A percentile compares a stretch with the other conserved stretches of the same genome.
These are phyloP conservation scores for Sphaerolaimus hirsutus DNA, from an alignment of 2,888 invertebrate genomes.

Conservation along the genomic window DNA sequence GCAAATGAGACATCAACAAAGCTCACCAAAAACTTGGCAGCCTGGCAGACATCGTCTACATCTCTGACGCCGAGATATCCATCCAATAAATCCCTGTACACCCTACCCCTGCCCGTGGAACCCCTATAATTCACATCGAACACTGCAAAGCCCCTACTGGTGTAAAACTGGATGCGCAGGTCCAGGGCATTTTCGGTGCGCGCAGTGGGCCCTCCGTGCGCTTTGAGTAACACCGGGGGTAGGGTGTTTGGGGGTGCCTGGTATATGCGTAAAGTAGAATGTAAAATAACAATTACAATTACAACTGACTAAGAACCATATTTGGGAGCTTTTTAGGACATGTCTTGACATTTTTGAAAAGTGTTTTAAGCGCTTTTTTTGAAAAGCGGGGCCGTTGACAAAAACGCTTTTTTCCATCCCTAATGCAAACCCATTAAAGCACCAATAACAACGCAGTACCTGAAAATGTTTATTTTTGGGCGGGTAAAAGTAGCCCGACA, in stretches of 20 bases:
- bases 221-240: constrained; percentile 27
- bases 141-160: constrained; percentile 29
- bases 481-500: constrained; percentile 19
- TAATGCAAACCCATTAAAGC: too few relatives aligned
- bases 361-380: too few relatives aligned
- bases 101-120: constrained; percentile 20
- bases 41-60: constrained; percentile 27
- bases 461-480: constrained; percentile 13
- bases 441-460: neutral
- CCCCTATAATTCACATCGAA: constrained; percentile 31
- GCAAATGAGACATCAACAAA: too few relatives aligned
- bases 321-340: too few relatives aligned
- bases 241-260: constrained; percentile 11
- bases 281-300: too few relatives aligned
- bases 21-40: constrained; percentile 22
- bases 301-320: too few relatives aligned
- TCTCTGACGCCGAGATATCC: constrained; percentile 27
- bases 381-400: too few relatives aligned
- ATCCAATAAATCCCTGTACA: constrained; percentile 13
- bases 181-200: constrained; percentile 17
- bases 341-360: too few relatives aligned
- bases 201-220: constrained; percentile 30
- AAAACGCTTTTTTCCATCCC: too few relatives aligned
- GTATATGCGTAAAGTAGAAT: neutral
- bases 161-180: constrained; percentile 27